Evolutionary conservation across 2,113 vertebrate species (phyloP).

Genomic region (Rhea pennata): DNA sequence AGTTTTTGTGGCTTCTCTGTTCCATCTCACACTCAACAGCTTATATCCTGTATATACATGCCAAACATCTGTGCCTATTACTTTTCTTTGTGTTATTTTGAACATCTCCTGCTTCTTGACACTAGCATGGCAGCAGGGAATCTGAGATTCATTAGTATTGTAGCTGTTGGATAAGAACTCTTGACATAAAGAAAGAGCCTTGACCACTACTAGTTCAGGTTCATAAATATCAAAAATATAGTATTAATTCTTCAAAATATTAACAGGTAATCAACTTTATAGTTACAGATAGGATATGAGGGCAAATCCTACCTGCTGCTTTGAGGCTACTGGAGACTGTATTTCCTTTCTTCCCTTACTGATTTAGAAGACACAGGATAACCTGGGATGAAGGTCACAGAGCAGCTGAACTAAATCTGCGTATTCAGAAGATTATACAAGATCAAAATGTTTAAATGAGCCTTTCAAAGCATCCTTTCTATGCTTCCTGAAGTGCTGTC

Average conservation of each 20-base stretch:
- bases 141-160: constrained; percentile 2
- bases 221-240: background rate
- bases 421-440: background rate
- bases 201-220: background rate
- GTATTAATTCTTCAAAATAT: background rate
- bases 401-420: background rate
- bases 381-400: background rate
- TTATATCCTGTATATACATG: background rate
- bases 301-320: background rate
- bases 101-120: background rate
- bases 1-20: constrained; percentile 39
- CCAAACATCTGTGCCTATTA: constrained; percentile 19
- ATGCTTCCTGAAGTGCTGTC: background rate
- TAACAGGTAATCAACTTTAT: background rate
- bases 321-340: background rate
- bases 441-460: background rate
- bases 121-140: background rate
- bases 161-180: background rate
- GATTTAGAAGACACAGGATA: background rate
- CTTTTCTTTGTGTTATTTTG: constrained; percentile 2
- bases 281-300: background rate
- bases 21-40: constrained; percentile 42
- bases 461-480: background rate
- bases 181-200: background rate
- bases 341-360: background rate